Conservation (phyloP, 30 jellyfish, hydroid and myxozoan species). For the Aurelia sp. region DNA sequence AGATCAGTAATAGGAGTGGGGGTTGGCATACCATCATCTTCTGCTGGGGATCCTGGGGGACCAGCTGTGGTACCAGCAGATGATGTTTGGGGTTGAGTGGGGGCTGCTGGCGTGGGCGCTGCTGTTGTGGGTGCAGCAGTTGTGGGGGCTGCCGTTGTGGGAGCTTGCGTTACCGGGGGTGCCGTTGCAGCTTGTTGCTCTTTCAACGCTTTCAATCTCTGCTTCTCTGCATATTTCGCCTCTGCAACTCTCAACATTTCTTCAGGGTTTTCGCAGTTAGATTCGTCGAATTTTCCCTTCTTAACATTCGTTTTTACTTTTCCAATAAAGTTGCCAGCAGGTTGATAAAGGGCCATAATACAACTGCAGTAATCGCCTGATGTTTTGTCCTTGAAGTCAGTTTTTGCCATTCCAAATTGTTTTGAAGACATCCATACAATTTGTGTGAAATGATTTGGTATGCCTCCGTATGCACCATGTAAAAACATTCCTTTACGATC, state of each 20-base stretch:
- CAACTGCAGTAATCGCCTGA: conserved; percentile 57
- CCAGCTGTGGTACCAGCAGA: too few species aligned
- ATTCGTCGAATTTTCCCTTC: conserved; percentile 62
- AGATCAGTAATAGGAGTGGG: conserved; percentile 26
- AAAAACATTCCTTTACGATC: conserved; percentile 31
- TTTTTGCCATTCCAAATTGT: conserved; percentile 70
- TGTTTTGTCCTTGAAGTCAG: conserved; percentile 30
- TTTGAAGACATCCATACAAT: conserved; percentile 62
- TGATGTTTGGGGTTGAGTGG: too few species aligned
- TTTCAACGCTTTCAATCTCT: background rate
- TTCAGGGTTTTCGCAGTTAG: conserved; percentile 58
- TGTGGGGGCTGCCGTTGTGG: conserved; percentile 16
- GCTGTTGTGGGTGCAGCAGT: background rate
- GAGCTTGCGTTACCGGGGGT: background rate
- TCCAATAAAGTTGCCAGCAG: conserved; percentile 66
- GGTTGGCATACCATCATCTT: conserved; percentile 35
- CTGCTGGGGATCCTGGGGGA: conserved; percentile 37
- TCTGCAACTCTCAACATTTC: conserved; percentile 19
- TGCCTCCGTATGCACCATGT: conserved; percentile 25
- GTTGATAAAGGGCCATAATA: conserved; percentile 62
- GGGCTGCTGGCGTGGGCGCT: too few species aligned
- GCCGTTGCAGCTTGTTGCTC: conserved; percentile 4
- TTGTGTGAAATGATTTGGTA: conserved; percentile 73
- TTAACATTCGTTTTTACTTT: conserved; percentile 57
- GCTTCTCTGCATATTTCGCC: conserved; percentile 6